Evolutionary conservation across 2,888 invertebrate genomes (phyloP), one percentile per base, ranked within the genome.

Genomic region (Plebejus melissa): DNA sequence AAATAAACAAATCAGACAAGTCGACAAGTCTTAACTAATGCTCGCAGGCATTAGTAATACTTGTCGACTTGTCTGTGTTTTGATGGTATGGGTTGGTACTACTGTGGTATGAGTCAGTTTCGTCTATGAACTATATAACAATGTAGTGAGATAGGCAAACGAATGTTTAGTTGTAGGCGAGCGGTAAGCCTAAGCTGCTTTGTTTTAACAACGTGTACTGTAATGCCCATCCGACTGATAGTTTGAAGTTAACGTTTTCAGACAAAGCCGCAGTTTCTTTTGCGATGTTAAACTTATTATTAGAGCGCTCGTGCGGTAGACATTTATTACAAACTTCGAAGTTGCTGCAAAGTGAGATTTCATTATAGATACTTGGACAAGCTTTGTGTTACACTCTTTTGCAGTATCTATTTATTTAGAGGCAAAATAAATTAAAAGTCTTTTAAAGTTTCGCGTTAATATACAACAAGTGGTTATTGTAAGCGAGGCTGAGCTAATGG

Each of bases 271-370:
- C 60, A 9, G 60, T 11, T 65, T 16, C 32, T 65, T 65, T 65
- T 65, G 32, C 32, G 4, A 32, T 32, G 32, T 32, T 36, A 65
- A 36, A 65, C 32, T 65, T 32, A 28, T 65, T 65, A 28, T 65
- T 65, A 32, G 65, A 65, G 65, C 65, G 65, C 65, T 65, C 65
- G 65, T 32, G 32, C 32, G 65, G 32, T 65, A 65, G 28, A 65
- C 28, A 36, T 65, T 11, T 32, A 65, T 13, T 16, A 65, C 65
- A 32, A 65, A 65, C 32, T 65, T 65, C 65, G 13, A 16, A 65
- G 32, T 65, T 65, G 65, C 13, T 65, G 13, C 65, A 65, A 65
- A 65, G 65, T 65, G 65, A 65, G 65, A 65, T 65, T 65, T 65
- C 65, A 36, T 65, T 36, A 65, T 36, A 65, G 65, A 65, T 65